Percentiles rank a stretch among this genome's conserved stretches.
Conservation (phyloP, 2,113 vertebrate genomes). For the Apodemus sylvaticus region DNA sequence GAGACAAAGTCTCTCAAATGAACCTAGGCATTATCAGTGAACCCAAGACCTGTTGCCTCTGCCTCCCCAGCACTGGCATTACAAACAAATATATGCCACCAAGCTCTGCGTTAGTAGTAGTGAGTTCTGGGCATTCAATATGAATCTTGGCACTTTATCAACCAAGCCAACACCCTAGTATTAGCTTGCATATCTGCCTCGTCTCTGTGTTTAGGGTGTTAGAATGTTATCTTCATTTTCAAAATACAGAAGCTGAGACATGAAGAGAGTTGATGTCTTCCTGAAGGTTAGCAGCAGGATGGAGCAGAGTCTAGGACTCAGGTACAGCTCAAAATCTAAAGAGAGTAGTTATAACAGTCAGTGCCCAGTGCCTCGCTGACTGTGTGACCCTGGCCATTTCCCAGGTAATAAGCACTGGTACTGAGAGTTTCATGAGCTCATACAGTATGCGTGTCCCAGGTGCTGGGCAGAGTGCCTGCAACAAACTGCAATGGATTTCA, state of each 20-base stretch:
- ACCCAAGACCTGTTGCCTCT: no score
- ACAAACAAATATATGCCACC: no score
- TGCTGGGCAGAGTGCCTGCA: not conserved
- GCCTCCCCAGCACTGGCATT: no score
- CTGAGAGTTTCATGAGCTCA: not conserved
- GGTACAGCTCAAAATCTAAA: not conserved
- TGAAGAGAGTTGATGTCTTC: not conserved
- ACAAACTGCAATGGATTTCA: not conserved
- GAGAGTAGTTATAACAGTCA: not conserved
- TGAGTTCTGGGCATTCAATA: not conserved
- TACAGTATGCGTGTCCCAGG: not conserved
- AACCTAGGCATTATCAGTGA: not conserved
- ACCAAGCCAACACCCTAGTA: not conserved
- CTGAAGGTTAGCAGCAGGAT: not conserved
- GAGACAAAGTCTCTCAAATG: no score
- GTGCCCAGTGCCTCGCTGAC: not conserved
- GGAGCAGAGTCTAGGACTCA: not conserved
- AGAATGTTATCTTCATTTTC: constrained; percentile 31
- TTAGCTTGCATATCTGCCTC: not conserved
- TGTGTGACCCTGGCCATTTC: not conserved
- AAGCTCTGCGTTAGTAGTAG: no score
- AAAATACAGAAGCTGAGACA: not conserved
- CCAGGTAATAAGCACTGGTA: not conserved
- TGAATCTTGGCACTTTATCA: not conserved
- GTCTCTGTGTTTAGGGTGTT: not conserved